Conservation (phyloP, 2,113 vertebrate genomes). For the Malurus cyaneus region DNA sequence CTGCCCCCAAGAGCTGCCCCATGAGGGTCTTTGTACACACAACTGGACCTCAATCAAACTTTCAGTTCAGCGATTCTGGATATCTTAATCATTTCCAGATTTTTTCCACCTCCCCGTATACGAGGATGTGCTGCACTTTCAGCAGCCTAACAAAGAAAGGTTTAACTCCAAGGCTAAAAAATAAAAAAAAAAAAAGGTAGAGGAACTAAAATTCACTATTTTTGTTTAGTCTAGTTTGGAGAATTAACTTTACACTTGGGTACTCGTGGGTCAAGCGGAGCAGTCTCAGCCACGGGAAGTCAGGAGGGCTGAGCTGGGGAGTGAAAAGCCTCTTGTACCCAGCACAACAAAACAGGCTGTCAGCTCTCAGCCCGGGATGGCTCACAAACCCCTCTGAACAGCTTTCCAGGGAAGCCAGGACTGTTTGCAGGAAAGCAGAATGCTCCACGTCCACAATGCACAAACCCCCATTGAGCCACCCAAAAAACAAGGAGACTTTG, state of each 20-base stretch:
- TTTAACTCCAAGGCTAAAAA: neutral
- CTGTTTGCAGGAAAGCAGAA: neutral
- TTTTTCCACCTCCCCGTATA: neutral
- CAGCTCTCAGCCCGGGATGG: slow-evolving; percentile 7
- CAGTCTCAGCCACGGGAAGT: neutral
- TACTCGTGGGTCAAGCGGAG: neutral
- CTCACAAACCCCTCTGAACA: neutral
- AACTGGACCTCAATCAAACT: neutral
- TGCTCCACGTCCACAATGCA: neutral
- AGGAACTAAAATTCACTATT: slow-evolving; percentile 24
- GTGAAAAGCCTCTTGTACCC: slow-evolving; percentile 48
- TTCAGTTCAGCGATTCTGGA: neutral
- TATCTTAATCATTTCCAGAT: slow-evolving; percentile 23
- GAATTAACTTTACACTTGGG: neutral
- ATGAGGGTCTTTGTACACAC: neutral
- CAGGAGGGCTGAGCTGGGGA: neutral
- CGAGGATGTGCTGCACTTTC: neutral
- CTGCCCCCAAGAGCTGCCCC: fast-evolving
- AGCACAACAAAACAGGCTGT: neutral
- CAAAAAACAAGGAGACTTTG: slow-evolving; percentile 57
- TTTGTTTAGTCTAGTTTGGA: slow-evolving; percentile 55
- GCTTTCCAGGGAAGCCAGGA: slow-evolving; percentile 7
- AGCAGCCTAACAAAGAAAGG: slow-evolving; percentile 16
- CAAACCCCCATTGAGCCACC: neutral
- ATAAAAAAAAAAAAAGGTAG: neutral